Evolutionary conservation across 2,113 vertebrate genomes (phyloP), one percentile per base, ranked within the genome.

Genomic region (Hemicordylus capensis): DNA sequence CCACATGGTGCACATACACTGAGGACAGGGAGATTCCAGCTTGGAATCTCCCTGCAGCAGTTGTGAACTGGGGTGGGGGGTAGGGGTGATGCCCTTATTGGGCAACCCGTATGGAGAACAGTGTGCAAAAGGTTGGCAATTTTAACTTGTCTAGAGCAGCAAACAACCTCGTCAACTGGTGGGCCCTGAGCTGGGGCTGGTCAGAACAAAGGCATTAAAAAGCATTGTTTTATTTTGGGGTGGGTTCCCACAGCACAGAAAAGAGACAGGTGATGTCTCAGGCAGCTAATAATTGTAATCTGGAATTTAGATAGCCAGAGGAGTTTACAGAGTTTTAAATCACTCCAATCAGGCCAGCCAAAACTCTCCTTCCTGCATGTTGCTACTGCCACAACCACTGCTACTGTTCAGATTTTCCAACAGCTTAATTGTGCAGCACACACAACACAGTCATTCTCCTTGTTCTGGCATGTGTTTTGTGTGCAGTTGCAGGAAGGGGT

Each of bases 251-350:
- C 48, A 77, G 66, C 17, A 1, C 66, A 81, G 88, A 59, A 74
- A n/a, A 44, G 89, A 92, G 86, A n/a, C n/a, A 89, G 92, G 90
- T 81, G 87, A 84, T 54, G n/a, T 31, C 54, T 12, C 51, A 2
- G 34, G 85, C 90, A 7, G 83, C 54, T 26, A 48, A 31, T 44
- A 28, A 81, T 84, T 86, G 89, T 91, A 87, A 77, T 89, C 87
- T 89, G 91, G 89, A 90, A 91, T 90, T 90, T 87, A 90, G 89
- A 88, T 87, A 90, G 6, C 8, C 85, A 76, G 87, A 86, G 85
- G 81, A 92, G 92, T 90, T 89, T 91, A 92, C 91, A 93, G 93
- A 51, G 48, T 51, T 51, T 93, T 91, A 93, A 87, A 92, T 87
- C 80, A 24, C 44, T 39, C 12, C 4, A 19, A 12, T 84, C 63